Conservation (phyloP, 2,113 vertebrate genomes). For the Fregetta grallaria region DNA sequence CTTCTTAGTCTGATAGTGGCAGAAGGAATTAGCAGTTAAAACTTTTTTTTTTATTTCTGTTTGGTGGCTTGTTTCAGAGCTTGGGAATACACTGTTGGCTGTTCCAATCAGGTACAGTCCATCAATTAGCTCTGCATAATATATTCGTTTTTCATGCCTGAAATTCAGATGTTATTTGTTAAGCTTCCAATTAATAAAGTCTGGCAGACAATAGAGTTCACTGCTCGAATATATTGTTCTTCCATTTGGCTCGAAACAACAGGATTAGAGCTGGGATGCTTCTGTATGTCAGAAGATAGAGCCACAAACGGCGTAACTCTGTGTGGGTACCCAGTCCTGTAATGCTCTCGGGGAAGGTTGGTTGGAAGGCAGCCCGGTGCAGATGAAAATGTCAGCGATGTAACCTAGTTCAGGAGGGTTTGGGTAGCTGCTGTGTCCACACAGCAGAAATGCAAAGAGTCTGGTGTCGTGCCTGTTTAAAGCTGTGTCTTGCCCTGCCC, state of each 20-base stretch:
- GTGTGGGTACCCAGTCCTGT: background rate
- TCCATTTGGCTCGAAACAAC: background rate
- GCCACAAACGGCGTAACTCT: fast-evolving
- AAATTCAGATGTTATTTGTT: background rate
- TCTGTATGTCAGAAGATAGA: background rate
- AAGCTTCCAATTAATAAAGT: background rate
- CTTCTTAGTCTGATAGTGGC: background rate
- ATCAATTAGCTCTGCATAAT: background rate
- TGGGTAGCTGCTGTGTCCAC: background rate
- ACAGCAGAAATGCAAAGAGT: background rate
- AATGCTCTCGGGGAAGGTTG: too few relatives aligned
- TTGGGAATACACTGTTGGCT: background rate
- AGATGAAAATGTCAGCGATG: background rate
- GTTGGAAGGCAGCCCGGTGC: background rate
- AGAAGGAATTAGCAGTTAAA: background rate
- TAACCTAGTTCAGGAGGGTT: background rate
- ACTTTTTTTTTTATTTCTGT: background rate
- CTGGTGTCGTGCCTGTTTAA: background rate
- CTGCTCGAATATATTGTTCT: background rate
- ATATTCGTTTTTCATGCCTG: background rate
- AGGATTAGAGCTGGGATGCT: too few relatives aligned
- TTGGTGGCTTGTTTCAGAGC: background rate
- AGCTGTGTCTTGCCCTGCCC: background rate
- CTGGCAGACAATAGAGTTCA: background rate
- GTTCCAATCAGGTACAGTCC: background rate